phyloP scores from a whole-genome alignment of 2,888 invertebrate species.

The Agriopis aurantiaria region DNA sequence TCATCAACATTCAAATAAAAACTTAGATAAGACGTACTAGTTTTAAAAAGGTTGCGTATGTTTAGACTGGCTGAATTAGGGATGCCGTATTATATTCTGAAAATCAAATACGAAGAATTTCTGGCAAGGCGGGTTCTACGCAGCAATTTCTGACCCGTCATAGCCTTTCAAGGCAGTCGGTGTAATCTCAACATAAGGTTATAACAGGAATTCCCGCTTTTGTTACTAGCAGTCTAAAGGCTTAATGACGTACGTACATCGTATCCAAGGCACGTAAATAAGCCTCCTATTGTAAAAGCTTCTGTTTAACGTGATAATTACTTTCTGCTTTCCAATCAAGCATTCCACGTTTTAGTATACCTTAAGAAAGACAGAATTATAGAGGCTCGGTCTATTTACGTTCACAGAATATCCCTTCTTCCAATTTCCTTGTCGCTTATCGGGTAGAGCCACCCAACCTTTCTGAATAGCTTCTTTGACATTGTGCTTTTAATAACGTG shows the following conservation, averaged over 20 bases:
- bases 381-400: constrained; percentile 15
- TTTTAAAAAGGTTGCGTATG: neutral
- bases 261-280: neutral
- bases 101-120: constrained; percentile 10
- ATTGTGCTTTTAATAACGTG: constrained; percentile 8
- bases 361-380: constrained; percentile 15
- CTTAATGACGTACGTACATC: neutral
- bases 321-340: constrained; percentile 13
- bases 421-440: constrained; percentile 21
- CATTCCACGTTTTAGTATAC: constrained; percentile 9
- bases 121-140: neutral
- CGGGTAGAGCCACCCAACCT: constrained; percentile 13
- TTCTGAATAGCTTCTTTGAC: constrained; percentile 14
- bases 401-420: constrained; percentile 6
- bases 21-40: neutral
- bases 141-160: constrained; percentile 7
- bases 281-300: neutral
- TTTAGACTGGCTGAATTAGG: neutral
- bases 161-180: neutral
- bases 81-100: neutral
- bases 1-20: neutral
- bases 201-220: neutral
- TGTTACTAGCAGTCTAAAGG: constrained; percentile 1
- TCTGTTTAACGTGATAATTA: constrained; percentile 11
- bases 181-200: constrained; percentile 5